Conservation (phyloP, 2,113 vertebrate species). For the Siniperca knerii region DNA sequence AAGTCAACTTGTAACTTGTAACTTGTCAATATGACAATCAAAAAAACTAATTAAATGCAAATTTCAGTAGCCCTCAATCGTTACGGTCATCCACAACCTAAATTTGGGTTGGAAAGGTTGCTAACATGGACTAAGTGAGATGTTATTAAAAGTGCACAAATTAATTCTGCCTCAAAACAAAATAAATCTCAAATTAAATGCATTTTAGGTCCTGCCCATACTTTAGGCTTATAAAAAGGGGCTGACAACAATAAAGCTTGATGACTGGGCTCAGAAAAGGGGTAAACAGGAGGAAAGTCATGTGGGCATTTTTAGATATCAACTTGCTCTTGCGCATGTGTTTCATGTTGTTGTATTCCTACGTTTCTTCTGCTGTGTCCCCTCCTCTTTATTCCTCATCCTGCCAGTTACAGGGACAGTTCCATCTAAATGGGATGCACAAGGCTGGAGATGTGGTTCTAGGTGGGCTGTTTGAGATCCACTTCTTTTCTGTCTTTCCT, state of each 20-base stretch:
- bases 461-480: slow-evolving; percentile 61
- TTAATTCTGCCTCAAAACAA: neutral
- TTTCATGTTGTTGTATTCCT: slow-evolving; percentile 7
- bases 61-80: too few relatives aligned
- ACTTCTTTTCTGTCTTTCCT: slow-evolving; percentile 55
- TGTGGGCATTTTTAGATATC: slow-evolving; percentile 5
- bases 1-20: neutral
- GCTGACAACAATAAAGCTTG: neutral
- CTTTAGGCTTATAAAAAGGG: slow-evolving; percentile 31
- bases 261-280: neutral
- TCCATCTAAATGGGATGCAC: slow-evolving; percentile 64
- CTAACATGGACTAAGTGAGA: neutral
- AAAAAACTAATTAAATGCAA: neutral
- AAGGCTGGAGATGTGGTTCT: slow-evolving; percentile 63
- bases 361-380: neutral
- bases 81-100: neutral
- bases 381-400: slow-evolving; percentile 11
- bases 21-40: too few relatives aligned
- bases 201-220: slow-evolving; percentile 31
- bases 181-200: neutral
- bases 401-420: slow-evolving; percentile 49
- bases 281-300: slow-evolving; percentile 12
- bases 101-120: neutral
- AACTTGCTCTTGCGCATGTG: neutral
- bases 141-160: neutral